Evolutionary conservation across 2,888 invertebrate species (phyloP).

Genomic region (Agrypnus murinus): DNA sequence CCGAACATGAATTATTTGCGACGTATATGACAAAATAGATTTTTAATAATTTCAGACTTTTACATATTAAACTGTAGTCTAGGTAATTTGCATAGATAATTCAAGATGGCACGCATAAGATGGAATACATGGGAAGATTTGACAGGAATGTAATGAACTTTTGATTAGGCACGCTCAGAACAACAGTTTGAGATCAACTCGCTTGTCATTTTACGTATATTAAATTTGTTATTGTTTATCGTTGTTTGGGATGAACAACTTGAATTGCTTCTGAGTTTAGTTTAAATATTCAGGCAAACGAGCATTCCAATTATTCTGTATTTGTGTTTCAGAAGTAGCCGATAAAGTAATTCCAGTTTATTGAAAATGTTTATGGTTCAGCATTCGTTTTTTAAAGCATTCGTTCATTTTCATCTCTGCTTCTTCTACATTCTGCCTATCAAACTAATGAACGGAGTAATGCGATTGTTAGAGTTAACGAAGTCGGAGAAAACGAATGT

Average conservation of each 20-base stretch:
- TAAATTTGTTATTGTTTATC: no score
- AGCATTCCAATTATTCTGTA: background rate
- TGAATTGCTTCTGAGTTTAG: no score
- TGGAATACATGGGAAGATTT: background rate
- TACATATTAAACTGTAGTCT: background rate
- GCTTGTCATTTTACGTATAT: no score
- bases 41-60: constrained; percentile 3
- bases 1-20: background rate
- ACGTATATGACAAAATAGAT: background rate
- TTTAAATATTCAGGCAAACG: background rate
- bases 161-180: no score
- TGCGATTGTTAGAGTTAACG: constrained; percentile 38
- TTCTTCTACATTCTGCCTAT: constrained; percentile 24
- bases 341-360: background rate
- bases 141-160: background rate
- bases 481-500: constrained; percentile 33
- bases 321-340: background rate
- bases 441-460: constrained; percentile 37
- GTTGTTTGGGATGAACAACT: no score
- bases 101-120: background rate
- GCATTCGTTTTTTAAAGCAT: constrained; percentile 9
- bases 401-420: constrained; percentile 20
- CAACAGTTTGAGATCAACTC: no score
- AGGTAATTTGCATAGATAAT: background rate
- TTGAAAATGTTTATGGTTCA: constrained; percentile 1